Base-by-base conservation (phyloP, 2,113 vertebrate genomes). In the Chlamydotis undulata region DNA sequence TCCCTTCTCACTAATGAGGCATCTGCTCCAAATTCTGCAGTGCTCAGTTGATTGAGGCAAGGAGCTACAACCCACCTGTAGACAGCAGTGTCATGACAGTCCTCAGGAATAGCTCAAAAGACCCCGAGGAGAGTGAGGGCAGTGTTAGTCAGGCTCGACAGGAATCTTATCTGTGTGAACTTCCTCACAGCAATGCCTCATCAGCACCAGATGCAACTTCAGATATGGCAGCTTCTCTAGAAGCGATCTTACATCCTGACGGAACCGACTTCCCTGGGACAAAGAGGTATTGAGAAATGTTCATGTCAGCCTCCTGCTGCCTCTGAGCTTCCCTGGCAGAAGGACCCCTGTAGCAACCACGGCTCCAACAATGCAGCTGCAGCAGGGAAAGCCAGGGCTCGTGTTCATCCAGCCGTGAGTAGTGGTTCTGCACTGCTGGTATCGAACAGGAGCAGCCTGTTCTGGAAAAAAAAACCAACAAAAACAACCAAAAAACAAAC, bases 1-100 rank as follows among this genome's bases (percentile, higher is more conserved):
- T 94, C 74, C 93, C 69, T 90, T 87, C 90, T 80, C 57, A 73
- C 85, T 95, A 96, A 92, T 82, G 88, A 96, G 69, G 52, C 80
- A 92, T 93, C 87, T 82, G 80, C 77, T 96, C 80, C 83, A 57
- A 87, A 73, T 94, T 93, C 95, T 96, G 80, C 88, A 89, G 55
- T 17, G n/a, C 63, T 91, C 29, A 28, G 45, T 76, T 86, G 73
- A 73, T 16, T 39, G 64, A 94, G 65, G 61, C 79, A 82, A 83
- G 83, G 41, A 93, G 74, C 79, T 69, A 59, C 91, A 91, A 86
- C 59, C 61, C 70, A 91, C 92, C 76, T 90, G 91, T 92, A 81
- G 85, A 37, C 61, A 82, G 76, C 49, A 78, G 33, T 57, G 78
- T 70, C 26, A 14, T 73, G 70, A 41, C 39, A 78, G 65, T 55